Evolutionary conservation across 2,888 invertebrate species (phyloP), one percentile per base, ranked within the genome.

Genomic region (Flexamia atlantica): DNA sequence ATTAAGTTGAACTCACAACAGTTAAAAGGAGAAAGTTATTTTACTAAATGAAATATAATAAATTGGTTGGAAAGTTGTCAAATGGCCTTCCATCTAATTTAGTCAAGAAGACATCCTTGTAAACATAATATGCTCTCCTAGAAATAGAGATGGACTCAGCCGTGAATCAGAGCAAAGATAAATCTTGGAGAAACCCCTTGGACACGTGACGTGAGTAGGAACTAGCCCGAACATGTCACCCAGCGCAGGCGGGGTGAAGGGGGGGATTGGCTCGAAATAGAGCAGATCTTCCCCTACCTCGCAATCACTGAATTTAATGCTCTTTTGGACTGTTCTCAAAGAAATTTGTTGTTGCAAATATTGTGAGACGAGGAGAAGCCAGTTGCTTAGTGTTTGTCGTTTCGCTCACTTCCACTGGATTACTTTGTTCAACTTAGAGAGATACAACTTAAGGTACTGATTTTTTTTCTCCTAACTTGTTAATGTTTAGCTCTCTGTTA

Each of bases 261-360:
- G 9, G 46, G 50, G 57, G 79, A 57, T 12, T 12, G 0, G 79
- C 53, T 57, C 2, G 28, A 36, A 79, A 79, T 79, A 79, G 79
- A 50, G n/a, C 32, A n/a, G 50, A 53, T 79, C 57, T 79, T 36
- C 79, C 79, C 57, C 79, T 79, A 79, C 79, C 46, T 83, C 50
- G 50, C 79, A 80, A 83, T 83, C 79, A 83, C 79, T 68, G 80
- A 70, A 68, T 84, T 84, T 82, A 79, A 50, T 79, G 64, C 82
- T 82, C 79, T 84, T 82, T 84, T 84, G 84, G 84, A 84, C 64
- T 79, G 68, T 70, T 72, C 84, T 84, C 82, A 84, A 82, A 82
- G 84, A 84, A 84, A 82, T 84, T 82, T 79, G 68, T 82, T 82
- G 82, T 83, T 74, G 74, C 74, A 25, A 83, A 74, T 57, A 74